phyloP scores from a whole-genome alignment of 2,113 vertebrate species.

The Lepidothrix coronata region DNA sequence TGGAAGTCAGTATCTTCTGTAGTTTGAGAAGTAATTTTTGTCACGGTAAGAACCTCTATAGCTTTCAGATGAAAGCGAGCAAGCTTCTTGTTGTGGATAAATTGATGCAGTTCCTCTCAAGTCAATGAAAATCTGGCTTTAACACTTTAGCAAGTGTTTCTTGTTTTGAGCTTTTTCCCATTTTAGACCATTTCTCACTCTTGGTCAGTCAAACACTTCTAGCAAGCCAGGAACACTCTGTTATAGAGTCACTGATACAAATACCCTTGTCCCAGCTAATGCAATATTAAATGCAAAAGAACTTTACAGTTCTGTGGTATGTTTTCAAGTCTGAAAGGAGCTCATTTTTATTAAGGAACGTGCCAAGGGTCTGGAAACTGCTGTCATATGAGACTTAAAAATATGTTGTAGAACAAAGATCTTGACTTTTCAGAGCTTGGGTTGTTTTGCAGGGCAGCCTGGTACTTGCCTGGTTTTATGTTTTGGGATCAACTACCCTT shows the following conservation, averaged over 20 bases:
- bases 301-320: neutral
- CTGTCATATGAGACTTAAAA: conserved; percentile 20
- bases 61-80: neutral
- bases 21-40: neutral
- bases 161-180: conserved; percentile 2
- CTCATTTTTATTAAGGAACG: conserved; percentile 42
- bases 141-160: neutral
- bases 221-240: conserved; percentile 29
- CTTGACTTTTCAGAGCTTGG: conserved; percentile 10
- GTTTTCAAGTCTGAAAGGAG: conserved; percentile 51
- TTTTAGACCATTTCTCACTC: neutral
- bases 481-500: neutral
- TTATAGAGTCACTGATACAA: neutral
- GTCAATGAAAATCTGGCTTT: neutral
- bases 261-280: conserved; percentile 44
- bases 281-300: conserved; percentile 34
- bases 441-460: neutral
- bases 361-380: conserved; percentile 32
- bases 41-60: neutral
- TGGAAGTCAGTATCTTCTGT: neutral
- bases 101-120: neutral
- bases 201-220: neutral
- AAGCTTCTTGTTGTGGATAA: neutral
- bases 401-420: neutral
- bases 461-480: neutral